Base-by-base conservation (phyloP, 2,113 vertebrate genomes). In the Misgurnus anguillicaudatus region DNA sequence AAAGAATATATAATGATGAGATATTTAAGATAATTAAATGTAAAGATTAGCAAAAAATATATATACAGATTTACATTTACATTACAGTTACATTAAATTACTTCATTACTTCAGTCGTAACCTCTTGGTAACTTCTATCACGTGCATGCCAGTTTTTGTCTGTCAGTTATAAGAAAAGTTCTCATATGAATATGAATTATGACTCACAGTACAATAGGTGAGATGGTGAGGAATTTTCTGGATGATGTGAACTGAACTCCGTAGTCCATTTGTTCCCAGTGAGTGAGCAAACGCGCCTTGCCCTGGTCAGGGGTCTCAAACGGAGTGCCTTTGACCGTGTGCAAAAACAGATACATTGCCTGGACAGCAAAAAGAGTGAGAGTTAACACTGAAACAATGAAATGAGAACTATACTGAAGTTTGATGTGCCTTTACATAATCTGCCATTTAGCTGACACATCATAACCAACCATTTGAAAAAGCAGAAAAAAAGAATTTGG, bases 231-330 rank as follows among this genome's bases (percentile, higher is more conserved):
- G 90, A 98, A 98, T 86, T 97, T 98, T 78, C 95, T 93, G 0
- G 97, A 95, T 0, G 97, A 92, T 0, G 97, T 98, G 89, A 96
- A 97, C 82, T 98, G 97, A 11, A 94, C 86, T 0, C 97, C 95
- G 0, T 97, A 94, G 90, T 97, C 97, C 85, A 97, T 98, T 88
- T 98, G 96, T 85, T 98, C 96, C 97, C 97, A 98, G 84, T 97
- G 95, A 5, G 96, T 97, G 64, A 98, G 93, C 21, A 98, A 91
- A 2, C 96, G 94, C 65, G 94, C 95, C 88, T 94, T 96, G 75
- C 97, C 97, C 86, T 98, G 97, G 86, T 97, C 96, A 0, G 96
- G 95, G 0, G 97, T 97, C 88, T 98, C 96, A 65, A 97, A 98
- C 0, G 97, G 96, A 24, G 96, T 98, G 0, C 97, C 97, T 87